These are phyloP conservation scores for Nudaria mundana DNA, from an alignment of 2,888 invertebrate species.

Conservation along the genomic window DNA sequence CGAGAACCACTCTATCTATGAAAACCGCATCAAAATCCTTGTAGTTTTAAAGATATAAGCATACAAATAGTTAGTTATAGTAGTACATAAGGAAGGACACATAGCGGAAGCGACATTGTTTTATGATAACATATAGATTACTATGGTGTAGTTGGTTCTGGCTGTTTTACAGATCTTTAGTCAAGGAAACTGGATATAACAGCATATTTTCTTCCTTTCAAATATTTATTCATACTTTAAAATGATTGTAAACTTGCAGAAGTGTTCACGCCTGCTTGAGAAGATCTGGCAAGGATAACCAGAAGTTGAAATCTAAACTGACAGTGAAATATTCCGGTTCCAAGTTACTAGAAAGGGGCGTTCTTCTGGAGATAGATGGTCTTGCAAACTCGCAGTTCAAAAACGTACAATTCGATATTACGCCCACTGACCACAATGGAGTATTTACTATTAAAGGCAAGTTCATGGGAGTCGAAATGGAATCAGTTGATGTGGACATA, in stretches of 20 bases:
- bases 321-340: conserved; percentile 85
- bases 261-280: conserved; percentile 79
- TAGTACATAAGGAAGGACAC: too few relatives aligned
- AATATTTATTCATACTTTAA: neutral
- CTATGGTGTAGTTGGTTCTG: too few relatives aligned
- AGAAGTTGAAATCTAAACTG: conserved; percentile 81
- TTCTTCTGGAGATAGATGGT: conserved; percentile 86
- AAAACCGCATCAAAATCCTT: too few relatives aligned
- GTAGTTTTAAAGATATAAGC: too few relatives aligned
- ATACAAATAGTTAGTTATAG: too few relatives aligned
- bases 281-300: conserved; percentile 69
- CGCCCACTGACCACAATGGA: conserved; percentile 84
- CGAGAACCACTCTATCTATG: too few relatives aligned
- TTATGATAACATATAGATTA: too few relatives aligned
- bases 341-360: conserved; percentile 86
- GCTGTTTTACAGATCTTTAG: too few relatives aligned
- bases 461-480: conserved; percentile 89
- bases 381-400: conserved; percentile 85
- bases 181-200: too few relatives aligned
- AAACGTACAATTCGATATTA: conserved; percentile 88
- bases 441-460: conserved; percentile 86
- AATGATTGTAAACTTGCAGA: conserved; percentile 49
- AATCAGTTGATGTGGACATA: conserved; percentile 86
- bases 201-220: too few relatives aligned
- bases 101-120: too few relatives aligned